Base-by-base conservation (phyloP, 2,113 vertebrate genomes). In the Notothenia rossii region DNA sequence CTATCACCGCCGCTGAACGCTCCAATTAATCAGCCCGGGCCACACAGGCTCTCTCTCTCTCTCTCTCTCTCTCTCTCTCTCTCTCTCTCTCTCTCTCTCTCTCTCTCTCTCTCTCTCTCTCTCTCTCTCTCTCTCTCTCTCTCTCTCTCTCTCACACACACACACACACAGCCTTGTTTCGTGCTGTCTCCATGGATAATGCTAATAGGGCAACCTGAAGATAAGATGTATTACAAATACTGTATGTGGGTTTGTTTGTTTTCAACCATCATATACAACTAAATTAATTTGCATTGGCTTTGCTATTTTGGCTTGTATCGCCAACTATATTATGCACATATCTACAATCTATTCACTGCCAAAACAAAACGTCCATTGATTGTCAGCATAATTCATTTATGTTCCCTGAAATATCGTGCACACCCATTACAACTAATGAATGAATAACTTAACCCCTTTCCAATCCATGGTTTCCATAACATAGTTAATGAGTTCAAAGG, bases 21-120 rank as follows among this genome's bases (percentile, higher is more conserved):
- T 82, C 66, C 91, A 91, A 94, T 93, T 91, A 92, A 93, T 94
- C 93, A 94, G 63, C 64, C 59, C 1, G 29, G 79, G 80, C 84
- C 87, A 74, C 83, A 79, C 81, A 56, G 53, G 58, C 60, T 2
- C 25, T 25, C 25, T 25, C 25, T 25, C 25, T 25, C 25, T 25
- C n/a, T n/a, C n/a, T n/a, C n/a, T n/a, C n/a, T n/a, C 25, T 25
- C 25, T 25, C 25, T 25, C 25, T 25, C 25, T 25, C 2, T 25
- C n/a, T n/a, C n/a, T n/a, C n/a, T n/a, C n/a, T n/a, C n/a, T n/a
- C n/a, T n/a, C n/a, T n/a, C n/a, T n/a, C n/a, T n/a, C n/a, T n/a
- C n/a, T n/a, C n/a, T n/a, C n/a, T n/a, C n/a, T n/a, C n/a, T n/a
- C n/a, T n/a, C n/a, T n/a, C n/a, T n/a, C n/a, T n/a, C n/a, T n/a